These are phyloP conservation scores for Pterophyllum scalare DNA, from an alignment of 2,113 vertebrate genomes.

Conservation along the genomic window DNA sequence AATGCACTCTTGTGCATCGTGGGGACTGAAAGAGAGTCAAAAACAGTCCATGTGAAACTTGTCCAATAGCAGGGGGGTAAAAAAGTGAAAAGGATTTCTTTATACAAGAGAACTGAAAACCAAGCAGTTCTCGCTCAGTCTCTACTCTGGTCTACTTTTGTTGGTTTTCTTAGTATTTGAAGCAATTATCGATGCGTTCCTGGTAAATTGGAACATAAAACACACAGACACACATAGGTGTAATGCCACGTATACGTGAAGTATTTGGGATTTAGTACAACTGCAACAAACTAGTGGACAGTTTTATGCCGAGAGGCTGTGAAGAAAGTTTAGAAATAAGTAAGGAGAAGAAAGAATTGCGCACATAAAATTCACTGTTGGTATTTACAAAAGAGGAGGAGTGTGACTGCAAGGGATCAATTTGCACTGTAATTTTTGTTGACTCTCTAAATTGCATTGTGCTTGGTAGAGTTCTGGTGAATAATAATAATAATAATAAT, in stretches of 20 bases:
- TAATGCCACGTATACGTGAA: background rate
- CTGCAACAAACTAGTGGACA: constrained; percentile 30
- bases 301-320: constrained; percentile 33
- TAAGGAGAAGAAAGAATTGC: background rate
- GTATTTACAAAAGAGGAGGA: background rate
- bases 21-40: constrained; percentile 63
- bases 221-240: background rate
- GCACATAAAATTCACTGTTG: constrained; percentile 24
- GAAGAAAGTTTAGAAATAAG: constrained; percentile 41
- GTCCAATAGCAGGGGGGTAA: constrained; percentile 37
- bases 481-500: too few species aligned
- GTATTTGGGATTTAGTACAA: constrained; percentile 7
- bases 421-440: background rate
- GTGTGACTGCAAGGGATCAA: background rate
- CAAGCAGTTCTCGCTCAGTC: background rate
- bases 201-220: constrained; percentile 8
- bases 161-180: background rate
- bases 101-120: constrained; percentile 23
- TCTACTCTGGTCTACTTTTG: background rate
- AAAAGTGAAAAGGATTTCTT: constrained; percentile 48
- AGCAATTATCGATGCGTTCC: background rate
- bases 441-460: background rate
- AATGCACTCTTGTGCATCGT: constrained; percentile 72
- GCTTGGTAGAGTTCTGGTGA: too few species aligned
- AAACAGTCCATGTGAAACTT: constrained; percentile 74